Percentiles rank a stretch among this genome's conserved stretches.
These are phyloP conservation scores for Eupeodes latifasciatus DNA, from an alignment of 2,888 invertebrate species.

Conservation along the genomic window DNA sequence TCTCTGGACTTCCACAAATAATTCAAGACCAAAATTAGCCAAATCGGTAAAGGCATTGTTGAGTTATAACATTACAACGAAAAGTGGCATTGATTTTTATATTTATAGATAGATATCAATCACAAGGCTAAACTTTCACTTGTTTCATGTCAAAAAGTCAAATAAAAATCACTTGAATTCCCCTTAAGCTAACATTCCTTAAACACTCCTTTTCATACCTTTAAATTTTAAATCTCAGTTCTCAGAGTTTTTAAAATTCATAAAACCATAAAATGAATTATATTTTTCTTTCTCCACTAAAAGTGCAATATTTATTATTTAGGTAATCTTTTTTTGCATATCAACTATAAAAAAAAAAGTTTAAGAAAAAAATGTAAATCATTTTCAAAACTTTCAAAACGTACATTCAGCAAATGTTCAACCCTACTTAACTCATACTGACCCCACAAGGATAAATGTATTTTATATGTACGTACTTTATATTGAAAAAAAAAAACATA, in stretches of 20 bases:
- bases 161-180: too few relatives aligned
- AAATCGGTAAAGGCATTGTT: too few relatives aligned
- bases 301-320: background rate
- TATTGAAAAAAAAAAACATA: background rate
- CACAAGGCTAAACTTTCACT: too few relatives aligned
- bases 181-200: too few relatives aligned
- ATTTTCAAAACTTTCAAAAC: constrained; percentile 59
- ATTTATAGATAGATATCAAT: too few relatives aligned
- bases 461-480: too few relatives aligned
- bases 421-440: constrained; percentile 47
- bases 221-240: background rate
- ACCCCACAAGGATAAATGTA: constrained; percentile 2
- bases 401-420: constrained; percentile 39
- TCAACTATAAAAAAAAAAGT: constrained; percentile 14
- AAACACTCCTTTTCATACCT: too few relatives aligned
- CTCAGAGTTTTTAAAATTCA: background rate
- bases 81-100: too few relatives aligned
- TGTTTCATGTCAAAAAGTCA: too few relatives aligned
- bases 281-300: background rate
- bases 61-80: too few relatives aligned
- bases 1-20: too few relatives aligned
- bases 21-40: too few relatives aligned
- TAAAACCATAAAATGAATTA: background rate
- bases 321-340: constrained; percentile 32
- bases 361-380: constrained; percentile 43